Conservation (phyloP, 1,140 invertebrate species). For the Anoplophora glabripennis region DNA sequence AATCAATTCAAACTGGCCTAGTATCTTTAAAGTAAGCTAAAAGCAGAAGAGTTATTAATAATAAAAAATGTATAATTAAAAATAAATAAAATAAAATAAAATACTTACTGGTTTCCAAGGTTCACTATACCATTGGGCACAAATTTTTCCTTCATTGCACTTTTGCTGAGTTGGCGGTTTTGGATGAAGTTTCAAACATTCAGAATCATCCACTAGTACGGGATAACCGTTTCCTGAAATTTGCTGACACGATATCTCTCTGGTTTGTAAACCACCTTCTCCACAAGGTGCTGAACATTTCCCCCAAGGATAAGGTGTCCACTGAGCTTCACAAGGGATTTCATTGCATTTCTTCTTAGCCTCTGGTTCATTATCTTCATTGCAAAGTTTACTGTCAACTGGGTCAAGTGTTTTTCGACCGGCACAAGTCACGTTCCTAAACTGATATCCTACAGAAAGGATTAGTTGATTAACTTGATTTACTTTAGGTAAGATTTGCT, state of each 20-base stretch:
- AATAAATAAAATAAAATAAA: too few species aligned
- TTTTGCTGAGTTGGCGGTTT: conserved; percentile 67
- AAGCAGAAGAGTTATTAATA: too few species aligned
- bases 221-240: conserved; percentile 61
- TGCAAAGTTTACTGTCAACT: conserved; percentile 75
- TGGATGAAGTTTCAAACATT: conserved; percentile 65
- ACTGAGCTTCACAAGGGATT: conserved; percentile 78
- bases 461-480: conserved; percentile 1
- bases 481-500: conserved; percentile 21
- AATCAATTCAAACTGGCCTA: too few species aligned
- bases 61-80: too few species aligned
- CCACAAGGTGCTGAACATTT: conserved; percentile 82
- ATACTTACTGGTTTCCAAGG: conserved; percentile 79
- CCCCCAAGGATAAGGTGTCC: conserved; percentile 78
- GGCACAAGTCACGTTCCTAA: conserved; percentile 69
- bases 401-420: conserved; percentile 63
- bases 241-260: conserved; percentile 77
- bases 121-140: conserved; percentile 79
- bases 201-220: conserved; percentile 68
- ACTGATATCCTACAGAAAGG: conserved; percentile 62
- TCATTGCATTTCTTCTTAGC: conserved; percentile 69
- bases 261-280: conserved; percentile 64
- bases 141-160: conserved; percentile 74
- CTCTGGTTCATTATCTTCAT: conserved; percentile 65
- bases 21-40: too few species aligned